Conservation (phyloP, 2,113 vertebrate species). For the Nerophis lumbriciformis region DNA sequence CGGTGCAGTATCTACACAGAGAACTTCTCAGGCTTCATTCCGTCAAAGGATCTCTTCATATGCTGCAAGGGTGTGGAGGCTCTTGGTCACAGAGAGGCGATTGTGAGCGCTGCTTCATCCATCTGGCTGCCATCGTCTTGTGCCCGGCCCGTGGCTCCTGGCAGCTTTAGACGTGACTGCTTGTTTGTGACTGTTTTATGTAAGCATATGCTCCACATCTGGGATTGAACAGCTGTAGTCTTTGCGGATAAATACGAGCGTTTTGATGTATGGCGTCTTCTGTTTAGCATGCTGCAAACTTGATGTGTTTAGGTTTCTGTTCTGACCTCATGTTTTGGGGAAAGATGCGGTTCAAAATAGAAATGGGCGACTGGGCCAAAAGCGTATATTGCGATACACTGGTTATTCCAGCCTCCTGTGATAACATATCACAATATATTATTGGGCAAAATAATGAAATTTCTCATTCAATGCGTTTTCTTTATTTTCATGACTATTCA, state of each 20-base stretch:
- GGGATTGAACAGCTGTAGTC: constrained; percentile 62
- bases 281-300: background rate
- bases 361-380: no score
- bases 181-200: constrained; percentile 47
- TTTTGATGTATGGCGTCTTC: constrained; percentile 3
- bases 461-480: no score
- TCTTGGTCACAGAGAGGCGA: constrained; percentile 59
- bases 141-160: constrained; percentile 65
- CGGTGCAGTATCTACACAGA: constrained; percentile 30
- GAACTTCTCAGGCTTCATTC: constrained; percentile 30
- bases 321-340: background rate
- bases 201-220: constrained; percentile 52
- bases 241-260: constrained; percentile 11
- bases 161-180: constrained; percentile 51
- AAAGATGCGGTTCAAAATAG: background rate
- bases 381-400: no score
- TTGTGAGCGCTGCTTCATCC: constrained; percentile 55
- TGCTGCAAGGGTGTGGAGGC: constrained; percentile 47
- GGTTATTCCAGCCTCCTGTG: no score
- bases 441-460: no score
- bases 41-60: constrained; percentile 61
- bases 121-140: constrained; percentile 57
- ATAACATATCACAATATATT: no score
- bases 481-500: no score
- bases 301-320: background rate